phyloP scores from a whole-genome alignment of 2,888 invertebrate genomes.

The Drymonia ruficornis region DNA sequence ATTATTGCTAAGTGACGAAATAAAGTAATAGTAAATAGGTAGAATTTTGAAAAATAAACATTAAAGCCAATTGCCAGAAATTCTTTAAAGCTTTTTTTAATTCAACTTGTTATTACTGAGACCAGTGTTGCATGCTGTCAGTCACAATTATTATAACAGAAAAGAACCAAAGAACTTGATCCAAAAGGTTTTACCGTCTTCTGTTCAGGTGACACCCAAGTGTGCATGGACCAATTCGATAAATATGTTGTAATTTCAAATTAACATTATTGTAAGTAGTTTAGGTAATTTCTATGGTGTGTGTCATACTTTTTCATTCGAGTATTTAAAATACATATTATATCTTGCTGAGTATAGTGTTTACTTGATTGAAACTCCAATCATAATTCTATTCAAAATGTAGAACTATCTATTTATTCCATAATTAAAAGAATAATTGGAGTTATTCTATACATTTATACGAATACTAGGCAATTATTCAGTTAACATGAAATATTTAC shows the following conservation, averaged over 20 bases:
- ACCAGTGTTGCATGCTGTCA: slow-evolving; percentile 77
- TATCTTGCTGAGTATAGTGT: slow-evolving; percentile 15
- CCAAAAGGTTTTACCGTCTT: slow-evolving; percentile 80
- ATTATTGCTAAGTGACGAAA: slow-evolving; percentile 50
- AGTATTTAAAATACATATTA: neutral
- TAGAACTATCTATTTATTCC: too few species aligned
- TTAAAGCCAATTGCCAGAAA: slow-evolving; percentile 76
- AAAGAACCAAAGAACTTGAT: slow-evolving; percentile 58
- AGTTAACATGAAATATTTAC: too few species aligned
- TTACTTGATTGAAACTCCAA: too few species aligned
- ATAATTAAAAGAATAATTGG: neutral
- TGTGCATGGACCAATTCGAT: slow-evolving; percentile 75
- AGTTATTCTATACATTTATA: neutral
- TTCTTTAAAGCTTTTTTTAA: slow-evolving; percentile 64
- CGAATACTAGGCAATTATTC: neutral
- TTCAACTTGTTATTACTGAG: slow-evolving; percentile 64
- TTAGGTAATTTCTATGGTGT: slow-evolving; percentile 22
- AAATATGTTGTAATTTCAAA: slow-evolving; percentile 53
- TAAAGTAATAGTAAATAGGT: slow-evolving; percentile 35
- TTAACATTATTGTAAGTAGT: slow-evolving; percentile 18
- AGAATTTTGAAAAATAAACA: slow-evolving; percentile 69
- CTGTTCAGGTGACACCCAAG: slow-evolving; percentile 80
- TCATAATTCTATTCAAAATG: too few species aligned
- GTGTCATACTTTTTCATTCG: slow-evolving; percentile 44
- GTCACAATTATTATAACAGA: slow-evolving; percentile 76